phyloP scores from a whole-genome alignment of 2,797 vertebrate species.

The Dallia pectoralis region DNA sequence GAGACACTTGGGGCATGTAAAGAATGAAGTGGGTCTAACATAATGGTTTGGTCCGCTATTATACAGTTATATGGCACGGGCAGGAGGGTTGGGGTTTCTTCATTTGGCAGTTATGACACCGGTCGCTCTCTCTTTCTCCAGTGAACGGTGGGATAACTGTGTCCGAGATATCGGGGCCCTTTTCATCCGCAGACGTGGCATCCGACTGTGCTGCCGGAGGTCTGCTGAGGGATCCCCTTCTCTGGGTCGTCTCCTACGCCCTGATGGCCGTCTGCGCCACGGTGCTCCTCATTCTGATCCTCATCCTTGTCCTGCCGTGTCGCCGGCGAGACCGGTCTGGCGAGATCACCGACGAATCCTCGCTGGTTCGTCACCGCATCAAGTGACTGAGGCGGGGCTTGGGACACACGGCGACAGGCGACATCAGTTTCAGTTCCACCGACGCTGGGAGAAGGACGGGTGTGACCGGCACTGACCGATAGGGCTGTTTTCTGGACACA shows the following conservation, averaged over 20 bases:
- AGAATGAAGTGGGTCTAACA: neutral
- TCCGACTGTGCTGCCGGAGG: constrained; percentile 76
- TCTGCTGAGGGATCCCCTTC: constrained; percentile 74
- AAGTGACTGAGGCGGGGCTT: constrained; percentile 78
- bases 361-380: constrained; percentile 91
- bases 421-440: constrained; percentile 18
- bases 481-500: constrained; percentile 11
- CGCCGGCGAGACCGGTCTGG: constrained; percentile 62
- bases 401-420: constrained; percentile 13
- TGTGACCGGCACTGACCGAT: constrained; percentile 18
- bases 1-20: neutral
- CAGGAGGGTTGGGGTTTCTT: neutral
- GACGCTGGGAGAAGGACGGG: constrained; percentile 21
- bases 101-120: neutral
- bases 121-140: constrained; percentile 44
- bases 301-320: constrained; percentile 81
- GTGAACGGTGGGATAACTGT: constrained; percentile 73
- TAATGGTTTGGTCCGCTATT: neutral
- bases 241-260: constrained; percentile 90
- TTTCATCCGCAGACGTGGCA: constrained; percentile 80
- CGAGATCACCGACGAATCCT: constrained; percentile 91
- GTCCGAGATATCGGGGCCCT: constrained; percentile 90
- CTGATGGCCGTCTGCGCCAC: constrained; percentile 87
- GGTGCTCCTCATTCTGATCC: constrained; percentile 80
- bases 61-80: neutral